Conservation (phyloP, 1,140 invertebrate genomes). For the Drosophila pseudoananassae region DNA sequence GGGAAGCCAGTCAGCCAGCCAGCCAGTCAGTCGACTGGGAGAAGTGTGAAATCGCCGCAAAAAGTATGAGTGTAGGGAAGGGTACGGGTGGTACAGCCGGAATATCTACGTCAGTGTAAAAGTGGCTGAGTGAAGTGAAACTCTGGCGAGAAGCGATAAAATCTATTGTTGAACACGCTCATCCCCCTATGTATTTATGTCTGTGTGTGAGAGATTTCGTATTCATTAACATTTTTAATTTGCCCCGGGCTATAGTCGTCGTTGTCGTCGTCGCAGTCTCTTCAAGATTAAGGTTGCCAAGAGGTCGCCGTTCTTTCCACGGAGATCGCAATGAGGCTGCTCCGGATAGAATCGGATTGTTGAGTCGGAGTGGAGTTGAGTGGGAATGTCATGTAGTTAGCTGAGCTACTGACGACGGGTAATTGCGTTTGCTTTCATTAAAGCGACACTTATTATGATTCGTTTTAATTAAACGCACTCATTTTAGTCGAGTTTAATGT, state of each 20-base stretch:
- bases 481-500: constrained; percentile 45
- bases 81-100: constrained; percentile 7
- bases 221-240: constrained; percentile 78
- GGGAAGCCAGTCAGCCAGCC: constrained; percentile 34
- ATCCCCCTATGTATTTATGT: constrained; percentile 11
- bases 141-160: constrained; percentile 60
- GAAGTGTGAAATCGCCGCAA: constrained; percentile 62
- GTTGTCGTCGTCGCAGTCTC: background rate
- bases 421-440: constrained; percentile 25
- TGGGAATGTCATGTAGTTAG: constrained; percentile 1
- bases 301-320: background rate
- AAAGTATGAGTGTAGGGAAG: constrained; percentile 19
- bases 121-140: constrained; percentile 71
- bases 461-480: constrained; percentile 49
- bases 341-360: constrained; percentile 8
- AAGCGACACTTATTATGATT: constrained; percentile 15
- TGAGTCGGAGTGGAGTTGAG: background rate
- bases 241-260: constrained; percentile 36
- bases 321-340: constrained; percentile 43
- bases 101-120: constrained; percentile 55
- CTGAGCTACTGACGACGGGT: constrained; percentile 1
- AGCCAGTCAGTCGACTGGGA: background rate
- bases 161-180: constrained; percentile 45
- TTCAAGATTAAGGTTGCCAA: constrained; percentile 58
- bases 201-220: constrained; percentile 56